Conservation (phyloP, 2,888 invertebrate species). For the Diadegma fenestrale region DNA sequence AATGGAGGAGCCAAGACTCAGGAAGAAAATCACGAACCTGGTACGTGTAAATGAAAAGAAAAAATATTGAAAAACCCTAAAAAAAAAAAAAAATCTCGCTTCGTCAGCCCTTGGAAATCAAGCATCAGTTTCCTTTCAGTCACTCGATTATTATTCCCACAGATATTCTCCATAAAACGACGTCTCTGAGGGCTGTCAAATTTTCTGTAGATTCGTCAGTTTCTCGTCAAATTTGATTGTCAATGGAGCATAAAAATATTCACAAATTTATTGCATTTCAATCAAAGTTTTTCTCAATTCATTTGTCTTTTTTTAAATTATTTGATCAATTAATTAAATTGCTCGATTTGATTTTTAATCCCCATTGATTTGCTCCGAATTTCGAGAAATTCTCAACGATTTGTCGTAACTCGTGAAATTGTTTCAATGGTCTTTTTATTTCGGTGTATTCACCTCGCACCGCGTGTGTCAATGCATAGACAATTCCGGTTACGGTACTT, state of each 20-base stretch:
- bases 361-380: not conserved
- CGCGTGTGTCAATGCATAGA: slow-evolving; percentile 24
- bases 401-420: not conserved
- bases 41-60: slow-evolving; percentile 73
- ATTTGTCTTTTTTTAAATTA: not conserved
- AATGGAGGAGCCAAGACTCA: slow-evolving; percentile 84
- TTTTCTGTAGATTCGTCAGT: not conserved
- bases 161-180: not conserved
- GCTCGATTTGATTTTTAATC: not conserved
- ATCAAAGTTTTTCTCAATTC: not conserved
- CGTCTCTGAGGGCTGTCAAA: not conserved
- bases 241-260: not conserved
- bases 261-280: not conserved
- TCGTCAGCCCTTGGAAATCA: not conserved
- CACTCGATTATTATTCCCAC: slow-evolving; percentile 9
- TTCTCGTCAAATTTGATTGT: not conserved
- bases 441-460: slow-evolving; percentile 13
- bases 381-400: not conserved
- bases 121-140: not conserved
- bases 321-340: not conserved
- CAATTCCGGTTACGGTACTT: slow-evolving; percentile 34
- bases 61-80: not conserved
- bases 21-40: slow-evolving; percentile 82
- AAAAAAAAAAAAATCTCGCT: not conserved
- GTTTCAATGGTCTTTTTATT: not conserved